These are phyloP conservation scores for Epinephelus cyanopodus DNA, from an alignment of 2,113 vertebrate species.

Conservation along the genomic window DNA sequence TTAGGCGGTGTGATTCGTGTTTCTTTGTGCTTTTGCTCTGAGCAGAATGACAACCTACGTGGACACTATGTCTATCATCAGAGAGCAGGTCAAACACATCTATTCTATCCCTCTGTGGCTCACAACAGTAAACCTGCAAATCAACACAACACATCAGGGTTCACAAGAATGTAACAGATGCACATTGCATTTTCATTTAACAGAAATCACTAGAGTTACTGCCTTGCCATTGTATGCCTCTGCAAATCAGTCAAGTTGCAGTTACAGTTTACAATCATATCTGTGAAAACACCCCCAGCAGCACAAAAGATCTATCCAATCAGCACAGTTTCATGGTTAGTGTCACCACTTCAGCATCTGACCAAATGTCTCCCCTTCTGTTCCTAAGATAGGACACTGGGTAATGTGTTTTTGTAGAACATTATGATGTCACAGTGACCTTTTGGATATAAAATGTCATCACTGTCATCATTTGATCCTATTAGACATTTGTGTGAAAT, in stretches of 20 bases:
- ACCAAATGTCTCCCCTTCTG: background rate
- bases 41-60: conserved; percentile 35
- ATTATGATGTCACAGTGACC: background rate
- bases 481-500: too few relatives aligned
- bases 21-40: background rate
- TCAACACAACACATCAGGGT: conserved; percentile 22
- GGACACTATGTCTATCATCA: background rate
- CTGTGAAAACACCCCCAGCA: too few relatives aligned
- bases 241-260: too few relatives aligned
- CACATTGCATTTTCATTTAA: background rate
- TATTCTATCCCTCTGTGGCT: conserved; percentile 24
- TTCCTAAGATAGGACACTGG: background rate
- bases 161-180: background rate
- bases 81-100: conserved; percentile 67
- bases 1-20: background rate
- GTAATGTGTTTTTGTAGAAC: background rate
- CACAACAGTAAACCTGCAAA: conserved; percentile 36
- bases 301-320: too few relatives aligned
- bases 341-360: background rate
- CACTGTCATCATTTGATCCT: too few relatives aligned
- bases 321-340: background rate
- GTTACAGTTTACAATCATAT: too few relatives aligned
- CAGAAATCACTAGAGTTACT: background rate
- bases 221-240: too few relatives aligned
- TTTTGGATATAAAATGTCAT: too few relatives aligned